Percentiles rank a stretch among this genome's conserved stretches.
These are phyloP conservation scores for Pavo muticus DNA, from an alignment of 2,113 vertebrate species.

Conservation along the genomic window DNA sequence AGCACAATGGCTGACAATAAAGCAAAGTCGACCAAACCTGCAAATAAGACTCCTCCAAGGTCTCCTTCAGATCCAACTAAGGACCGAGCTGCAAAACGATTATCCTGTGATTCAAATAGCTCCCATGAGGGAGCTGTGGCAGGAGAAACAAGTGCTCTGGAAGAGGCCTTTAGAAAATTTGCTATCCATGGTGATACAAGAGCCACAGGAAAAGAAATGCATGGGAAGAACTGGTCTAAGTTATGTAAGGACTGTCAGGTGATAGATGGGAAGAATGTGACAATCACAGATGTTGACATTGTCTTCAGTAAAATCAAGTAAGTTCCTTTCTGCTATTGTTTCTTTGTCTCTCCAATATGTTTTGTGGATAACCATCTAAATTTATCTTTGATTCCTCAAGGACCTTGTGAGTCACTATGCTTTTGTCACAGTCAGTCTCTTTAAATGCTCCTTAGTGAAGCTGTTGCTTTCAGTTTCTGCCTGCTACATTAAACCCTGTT, in stretches of 20 bases:
- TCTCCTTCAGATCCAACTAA: constrained; percentile 73
- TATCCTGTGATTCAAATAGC: constrained; percentile 84
- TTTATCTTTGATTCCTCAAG: neutral
- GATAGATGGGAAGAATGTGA: constrained; percentile 92
- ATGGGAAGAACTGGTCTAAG: constrained; percentile 98
- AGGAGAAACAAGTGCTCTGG: constrained; percentile 88
- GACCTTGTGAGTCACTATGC: neutral
- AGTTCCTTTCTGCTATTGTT: constrained; percentile 30
- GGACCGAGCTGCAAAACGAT: constrained; percentile 72
- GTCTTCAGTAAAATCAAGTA: constrained; percentile 99
- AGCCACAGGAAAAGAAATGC: constrained; percentile 92
- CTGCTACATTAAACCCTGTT: neutral
- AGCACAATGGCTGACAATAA: constrained; percentile 79
- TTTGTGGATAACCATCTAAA: neutral
- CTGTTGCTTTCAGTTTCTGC: neutral
- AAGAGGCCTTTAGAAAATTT: constrained; percentile 92
- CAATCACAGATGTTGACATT: constrained; percentile 95
- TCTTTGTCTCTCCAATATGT: neutral
- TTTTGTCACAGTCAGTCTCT: neutral
- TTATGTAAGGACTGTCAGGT: constrained; percentile 94
- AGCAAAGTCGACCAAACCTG: constrained; percentile 58
- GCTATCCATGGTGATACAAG: constrained; percentile 93
- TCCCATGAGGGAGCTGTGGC: constrained; percentile 82
- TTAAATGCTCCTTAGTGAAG: neutral
- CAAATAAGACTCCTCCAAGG: constrained; percentile 74